Conservation (phyloP, 2,888 invertebrate species). For the Coremacera marginata region DNA sequence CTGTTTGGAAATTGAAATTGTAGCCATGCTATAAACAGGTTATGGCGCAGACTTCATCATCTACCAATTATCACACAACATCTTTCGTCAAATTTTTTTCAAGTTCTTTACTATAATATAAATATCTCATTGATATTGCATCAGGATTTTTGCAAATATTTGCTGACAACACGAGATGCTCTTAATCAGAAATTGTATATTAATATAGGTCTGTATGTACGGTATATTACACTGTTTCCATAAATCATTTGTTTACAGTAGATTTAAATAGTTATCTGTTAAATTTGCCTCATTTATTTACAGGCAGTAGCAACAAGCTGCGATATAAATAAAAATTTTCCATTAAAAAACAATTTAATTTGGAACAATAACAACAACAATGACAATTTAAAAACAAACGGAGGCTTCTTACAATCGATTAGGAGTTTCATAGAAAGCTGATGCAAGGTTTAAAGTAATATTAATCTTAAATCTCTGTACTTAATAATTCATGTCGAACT, state of each 20-base stretch:
- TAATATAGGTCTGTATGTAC: too few species aligned
- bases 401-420: not conserved
- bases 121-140: constrained; percentile 14
- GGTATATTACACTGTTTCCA: not conserved
- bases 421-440: not conserved
- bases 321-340: constrained; percentile 26
- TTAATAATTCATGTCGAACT: too few species aligned
- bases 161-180: constrained; percentile 17
- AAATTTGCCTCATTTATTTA: not conserved
- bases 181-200: constrained; percentile 15
- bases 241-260: constrained; percentile 20
- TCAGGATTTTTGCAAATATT: constrained; percentile 10
- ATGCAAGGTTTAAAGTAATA: too few species aligned
- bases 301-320: constrained; percentile 3
- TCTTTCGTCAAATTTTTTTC: not conserved
- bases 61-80: not conserved
- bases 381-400: too few species aligned
- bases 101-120: not conserved
- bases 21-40: too few species aligned
- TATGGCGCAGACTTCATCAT: too few species aligned
- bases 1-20: too few species aligned
- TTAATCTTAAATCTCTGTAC: too few species aligned
- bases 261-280: constrained; percentile 31
- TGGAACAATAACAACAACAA: not conserved
- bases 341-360: constrained; percentile 9